Evolutionary conservation across 2,113 vertebrate genomes (phyloP), one percentile per base, ranked within the genome.

Genomic region (Larimichthys crocea): DNA sequence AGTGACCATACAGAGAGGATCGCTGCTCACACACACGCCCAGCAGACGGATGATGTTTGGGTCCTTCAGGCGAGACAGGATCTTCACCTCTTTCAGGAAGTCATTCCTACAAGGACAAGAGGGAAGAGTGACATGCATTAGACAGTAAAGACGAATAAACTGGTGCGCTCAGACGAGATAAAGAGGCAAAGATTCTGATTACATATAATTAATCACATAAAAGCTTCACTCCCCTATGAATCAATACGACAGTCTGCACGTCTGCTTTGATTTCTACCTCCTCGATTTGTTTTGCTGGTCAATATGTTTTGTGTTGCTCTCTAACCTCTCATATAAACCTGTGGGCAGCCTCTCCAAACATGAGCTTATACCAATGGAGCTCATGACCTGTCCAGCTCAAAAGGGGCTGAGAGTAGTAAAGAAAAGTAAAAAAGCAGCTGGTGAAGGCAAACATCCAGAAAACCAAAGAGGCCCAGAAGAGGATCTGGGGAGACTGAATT

Each of bases 21-120:
- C 97, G 0, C 96, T 97, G 88, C 96, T 96, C 86, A 96, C 96
- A 50, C 97, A 99, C 83, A 98, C 97, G 0, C 97, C 97, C 89
- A 99, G 91, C 72, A 99, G 95, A n/a, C 96, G 94, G 87, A 99
- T 97, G 89, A 99, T 98, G 93, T 99, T 97, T 0, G 96, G 96
- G 90, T 99, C 97, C 86, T 97, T 97, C 49, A 99, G 92, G 16
- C 97, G 94, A 0, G 97, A 97, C 93, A 98, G 91, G 88, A 98
- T 98, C 94, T 98, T 98, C 68, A 97, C 96, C 82, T 98, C 97
- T 86, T 98, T 98, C 83, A 98, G 91, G 84, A 98, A 98, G 71
- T 97, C 97, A 0, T 97, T 97, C 90, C 97, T 98, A 71, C 19
- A 5, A 44, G 20, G 29, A 14, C 1, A 3, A 67, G 14, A 29